A percentile compares a stretch with the other conserved stretches of the same genome.
phyloP scores from a whole-genome alignment of 2,113 vertebrate species.

The Balaeniceps rex region DNA sequence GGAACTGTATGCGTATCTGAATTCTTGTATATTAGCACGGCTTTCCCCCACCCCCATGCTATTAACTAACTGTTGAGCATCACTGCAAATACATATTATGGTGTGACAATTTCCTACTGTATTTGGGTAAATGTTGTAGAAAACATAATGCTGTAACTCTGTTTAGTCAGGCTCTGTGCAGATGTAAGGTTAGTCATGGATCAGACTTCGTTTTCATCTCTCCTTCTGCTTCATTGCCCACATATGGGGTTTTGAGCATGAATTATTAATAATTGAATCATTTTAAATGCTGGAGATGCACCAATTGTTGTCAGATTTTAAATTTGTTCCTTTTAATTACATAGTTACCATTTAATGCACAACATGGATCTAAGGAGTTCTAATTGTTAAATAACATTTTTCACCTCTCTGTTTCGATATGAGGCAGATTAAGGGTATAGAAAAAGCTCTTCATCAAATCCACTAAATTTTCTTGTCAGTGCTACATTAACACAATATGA shows the following conservation, averaged over 20 bases:
- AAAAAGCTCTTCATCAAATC: not conserved
- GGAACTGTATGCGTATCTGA: not conserved
- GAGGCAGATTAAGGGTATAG: not conserved
- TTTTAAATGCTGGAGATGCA: conserved; percentile 85
- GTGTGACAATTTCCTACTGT: conserved; percentile 59
- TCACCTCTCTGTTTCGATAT: not conserved
- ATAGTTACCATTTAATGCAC: conserved; percentile 74
- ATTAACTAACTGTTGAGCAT: conserved; percentile 37
- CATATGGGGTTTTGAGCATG: conserved; percentile 78
- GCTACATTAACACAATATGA: not conserved
- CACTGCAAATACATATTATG: conserved; percentile 26
- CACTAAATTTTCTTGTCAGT: not conserved
- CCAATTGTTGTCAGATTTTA: conserved; percentile 88
- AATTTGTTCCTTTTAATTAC: conserved; percentile 86
- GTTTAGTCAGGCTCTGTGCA: conserved; percentile 59
- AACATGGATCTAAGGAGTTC: conserved; percentile 60
- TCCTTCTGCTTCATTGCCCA: conserved; percentile 71
- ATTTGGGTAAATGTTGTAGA: conserved; percentile 45
- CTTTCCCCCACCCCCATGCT: not conserved
- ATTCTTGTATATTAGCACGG: not conserved
- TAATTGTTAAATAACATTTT: conserved; percentile 56
- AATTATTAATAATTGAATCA: conserved; percentile 87
- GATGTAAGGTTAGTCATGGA: conserved; percentile 70
- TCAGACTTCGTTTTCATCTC: conserved; percentile 67
- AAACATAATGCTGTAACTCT: conserved; percentile 48